Base-by-base conservation (phyloP, 2,113 vertebrate species). In the Pelodiscus sinensis region DNA sequence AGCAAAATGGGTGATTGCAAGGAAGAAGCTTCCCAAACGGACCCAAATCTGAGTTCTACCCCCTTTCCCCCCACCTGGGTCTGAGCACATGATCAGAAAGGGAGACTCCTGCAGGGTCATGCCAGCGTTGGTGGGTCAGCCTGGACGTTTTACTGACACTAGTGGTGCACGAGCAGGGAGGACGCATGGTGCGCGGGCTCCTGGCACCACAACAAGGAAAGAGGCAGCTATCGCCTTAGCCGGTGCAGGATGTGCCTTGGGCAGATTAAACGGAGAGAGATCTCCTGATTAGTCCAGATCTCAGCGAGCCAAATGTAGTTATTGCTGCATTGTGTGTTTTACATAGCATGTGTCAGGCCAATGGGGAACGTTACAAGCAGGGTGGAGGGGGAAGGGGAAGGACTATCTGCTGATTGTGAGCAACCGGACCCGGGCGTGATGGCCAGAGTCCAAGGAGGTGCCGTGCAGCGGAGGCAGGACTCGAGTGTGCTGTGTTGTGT, bases 161-260 rank as follows among this genome's bases (percentile, higher is more conserved):
- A n/a, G n/a, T 18, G 29, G 29, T 8, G 62, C 27, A 31, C 14
- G 60, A 29, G 13, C 13, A 62, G 13, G 27, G 60, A 62, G 60
- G 60, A 62, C 27, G 12, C 60, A 60, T 29, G 12, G 14, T 62
- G 25, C 27, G 13, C 60, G 8, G 62, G 14, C 14, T 15, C 62
- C 29, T 65, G 62, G 8, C 52, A 31, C 65, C 9, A 68, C 15
- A n/a, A 31, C 62, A n/a, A 68, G 62, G 16, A 71, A 35, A n/a
- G 16, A 71, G 18, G n/a, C 18, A n/a, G 1, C n/a, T 71, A 9
- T 9, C 6, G 0, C 31, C n/a, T 35, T 35, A 10, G 65, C n/a
- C 9, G 18, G n/a, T 35, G 18, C 65, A 71, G 65, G 65, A 71
- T 71, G 65, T 35, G 65, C n/a, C 65, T 21, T 35, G n/a, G 65